A percentile compares a stretch with the other conserved stretches of the same genome.
Evolutionary conservation across 2,797 vertebrate genomes (phyloP).

Genomic region (Acrossocheilus fasciatus): DNA sequence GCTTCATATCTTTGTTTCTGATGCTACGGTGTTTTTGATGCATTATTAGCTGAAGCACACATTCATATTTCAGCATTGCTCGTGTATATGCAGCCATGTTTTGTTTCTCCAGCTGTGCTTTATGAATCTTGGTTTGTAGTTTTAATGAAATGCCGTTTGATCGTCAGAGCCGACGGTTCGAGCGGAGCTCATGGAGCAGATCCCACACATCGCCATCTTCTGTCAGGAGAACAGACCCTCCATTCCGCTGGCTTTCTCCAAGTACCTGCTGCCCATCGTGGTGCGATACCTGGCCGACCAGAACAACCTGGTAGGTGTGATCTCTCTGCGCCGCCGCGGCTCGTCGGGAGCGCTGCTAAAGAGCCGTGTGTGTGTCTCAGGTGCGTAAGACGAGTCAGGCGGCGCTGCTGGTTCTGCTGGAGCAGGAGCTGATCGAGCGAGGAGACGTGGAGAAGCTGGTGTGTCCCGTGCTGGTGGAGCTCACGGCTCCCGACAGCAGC

Average conservation of each 20-base stretch:
- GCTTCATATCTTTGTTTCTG: background rate
- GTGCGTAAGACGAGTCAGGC: slow-evolving; percentile 91
- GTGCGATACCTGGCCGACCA: slow-evolving; percentile 88
- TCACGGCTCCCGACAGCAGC: slow-evolving; percentile 89
- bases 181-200: slow-evolving; percentile 90
- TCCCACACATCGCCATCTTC: slow-evolving; percentile 89
- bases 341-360: background rate
- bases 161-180: slow-evolving; percentile 85
- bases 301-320: slow-evolving; percentile 86
- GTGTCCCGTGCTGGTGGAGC: slow-evolving; percentile 87
- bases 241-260: slow-evolving; percentile 88
- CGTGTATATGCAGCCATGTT: background rate
- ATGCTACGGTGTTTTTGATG: background rate
- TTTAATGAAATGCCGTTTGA: background rate
- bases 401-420: slow-evolving; percentile 85
- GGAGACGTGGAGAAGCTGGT: slow-evolving; percentile 86
- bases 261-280: slow-evolving; percentile 87
- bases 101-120: background rate
- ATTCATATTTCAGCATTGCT: background rate
- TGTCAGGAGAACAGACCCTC: slow-evolving; percentile 89
- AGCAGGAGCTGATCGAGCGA: slow-evolving; percentile 88
- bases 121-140: background rate
- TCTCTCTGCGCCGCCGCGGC: background rate
- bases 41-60: background rate
- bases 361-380: slow-evolving; percentile 62